Percentiles rank a stretch among this genome's conserved stretches.
Conservation (phyloP, 2,113 vertebrate species). For the Montifringilla adamsi region DNA sequence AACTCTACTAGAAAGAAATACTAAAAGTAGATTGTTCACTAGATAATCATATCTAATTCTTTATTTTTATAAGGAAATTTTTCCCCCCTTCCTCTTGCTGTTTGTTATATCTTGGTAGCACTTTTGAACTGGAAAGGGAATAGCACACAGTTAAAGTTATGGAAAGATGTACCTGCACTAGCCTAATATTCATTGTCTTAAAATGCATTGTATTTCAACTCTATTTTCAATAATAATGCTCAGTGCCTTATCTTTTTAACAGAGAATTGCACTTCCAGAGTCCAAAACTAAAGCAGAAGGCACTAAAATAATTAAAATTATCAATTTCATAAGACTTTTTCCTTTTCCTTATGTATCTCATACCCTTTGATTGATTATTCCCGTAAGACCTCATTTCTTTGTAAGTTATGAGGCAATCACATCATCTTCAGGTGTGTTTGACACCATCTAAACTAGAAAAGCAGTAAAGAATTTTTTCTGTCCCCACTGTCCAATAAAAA, state of each 20-base stretch:
- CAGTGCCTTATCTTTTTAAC: neutral
- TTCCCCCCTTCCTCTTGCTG: fast-evolving
- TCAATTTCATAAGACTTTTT: neutral
- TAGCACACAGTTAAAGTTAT: neutral
- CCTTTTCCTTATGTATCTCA: neutral
- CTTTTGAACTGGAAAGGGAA: neutral
- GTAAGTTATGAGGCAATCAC: neutral
- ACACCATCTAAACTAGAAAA: neutral
- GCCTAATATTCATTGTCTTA: neutral
- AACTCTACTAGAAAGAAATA: neutral
- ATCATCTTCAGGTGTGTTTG: neutral
- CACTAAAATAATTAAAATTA: neutral
- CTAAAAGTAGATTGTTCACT: neutral
- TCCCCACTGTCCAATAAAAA: neutral
- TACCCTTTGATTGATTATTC: neutral
- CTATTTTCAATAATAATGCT: neutral
- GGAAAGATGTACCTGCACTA: neutral
- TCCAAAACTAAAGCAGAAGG: neutral
- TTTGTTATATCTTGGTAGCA: neutral
- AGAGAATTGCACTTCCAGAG: neutral
- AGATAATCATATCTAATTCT: neutral
- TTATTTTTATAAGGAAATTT: too few relatives aligned
- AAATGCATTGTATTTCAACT: neutral
- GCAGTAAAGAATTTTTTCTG: neutral
- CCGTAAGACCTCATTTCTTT: neutral